Evolutionary conservation across 2,113 vertebrate species (phyloP), one percentile per base, ranked within the genome.

Genomic region (Albula goreensis): DNA sequence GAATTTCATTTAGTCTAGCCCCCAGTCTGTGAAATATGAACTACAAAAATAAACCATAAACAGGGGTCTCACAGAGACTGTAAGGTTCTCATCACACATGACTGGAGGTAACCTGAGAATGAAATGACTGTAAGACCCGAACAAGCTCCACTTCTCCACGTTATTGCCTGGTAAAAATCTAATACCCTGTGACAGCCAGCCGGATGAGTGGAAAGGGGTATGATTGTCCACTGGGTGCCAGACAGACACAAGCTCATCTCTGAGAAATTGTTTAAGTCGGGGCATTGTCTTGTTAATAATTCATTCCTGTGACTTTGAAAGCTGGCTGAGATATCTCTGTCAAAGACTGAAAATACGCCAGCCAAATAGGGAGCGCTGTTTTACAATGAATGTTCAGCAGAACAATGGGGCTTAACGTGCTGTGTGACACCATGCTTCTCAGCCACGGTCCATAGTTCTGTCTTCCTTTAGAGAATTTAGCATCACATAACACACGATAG

Each of bases 161-260:
- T 60, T 48, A 49, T 80, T 53, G 52, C 84, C 31, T 53, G 17
- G n/a, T 12, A 74, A 81, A 50, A 85, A 66, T 19, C 78, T 85
- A 19, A 85, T 66, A 31, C 85, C 17, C 80, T 81, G 22, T 80
- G 56, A 78, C 85, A 63, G 22, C 19, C 41, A 49, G 84, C 79
- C 51, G 13, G 5, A 60, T 25, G 7, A 66, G 22, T 49, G 81
- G 7, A 19, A 17, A 56, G 25, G 50, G 50, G 50, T 22, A 53
- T 50, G 53, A 49, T 7, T 56, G 74, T 56, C 74, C 31, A 56
- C 50, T 81, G 77, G 84, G 19, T 22, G 41, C 31, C 48, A 50
- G 48, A 80, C 12, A 48, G 85, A 66, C 11, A 56, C 48, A n/a
- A 17, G 41, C 85, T 81, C 80, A 85, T 85, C 53, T 66, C 85